Evolutionary conservation across 2,888 invertebrate genomes (phyloP), one percentile per base, ranked within the genome.

Genomic region (Aromia moschata): DNA sequence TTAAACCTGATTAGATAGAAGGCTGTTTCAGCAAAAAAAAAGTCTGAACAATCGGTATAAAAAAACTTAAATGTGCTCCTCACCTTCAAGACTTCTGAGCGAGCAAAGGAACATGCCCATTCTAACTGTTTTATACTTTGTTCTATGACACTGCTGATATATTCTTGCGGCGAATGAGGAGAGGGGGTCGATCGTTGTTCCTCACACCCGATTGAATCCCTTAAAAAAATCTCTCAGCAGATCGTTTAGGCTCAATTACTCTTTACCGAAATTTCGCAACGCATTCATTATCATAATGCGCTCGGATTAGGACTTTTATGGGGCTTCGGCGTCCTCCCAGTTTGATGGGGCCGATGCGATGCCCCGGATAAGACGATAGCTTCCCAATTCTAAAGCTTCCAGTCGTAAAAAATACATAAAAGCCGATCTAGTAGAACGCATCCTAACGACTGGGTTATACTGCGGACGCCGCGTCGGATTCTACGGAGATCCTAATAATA

Each of bases 371-470:
- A 65, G 60, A 68, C 67, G 62, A 60, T 64, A 63, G 58, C 63
- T 33, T 65, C 68, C 68, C 64, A 68, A 67, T 65, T 70, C 69
- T 66, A 69, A 70, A 73, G 68, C 69, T 60, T 68, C 58, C 63
- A 64, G 67, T 75, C 75, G 74, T 75, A 75, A 75, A 75, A 74
- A 73, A 70, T 69, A 64, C 73, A 74, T 75, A 75, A 75, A 75
- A 75, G 70, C 71, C 74, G 74, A 75, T 75, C 74, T 74, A 75
- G 70, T 75, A 74, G 74, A 75, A 75, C 73, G 70, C 73, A 72
- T 72, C 71, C 72, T 74, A 75, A 74, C 73, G 74, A 68, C 72
- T 67, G 69, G 72, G 74, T 74, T 74, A 73, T 73, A 74, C 72
- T 75, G 71, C 73, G 68, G 65, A 67, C 60, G 72, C 71, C 73